These are phyloP conservation scores for Urocolius indicus DNA, from an alignment of 2,113 vertebrate species.

Conservation along the genomic window DNA sequence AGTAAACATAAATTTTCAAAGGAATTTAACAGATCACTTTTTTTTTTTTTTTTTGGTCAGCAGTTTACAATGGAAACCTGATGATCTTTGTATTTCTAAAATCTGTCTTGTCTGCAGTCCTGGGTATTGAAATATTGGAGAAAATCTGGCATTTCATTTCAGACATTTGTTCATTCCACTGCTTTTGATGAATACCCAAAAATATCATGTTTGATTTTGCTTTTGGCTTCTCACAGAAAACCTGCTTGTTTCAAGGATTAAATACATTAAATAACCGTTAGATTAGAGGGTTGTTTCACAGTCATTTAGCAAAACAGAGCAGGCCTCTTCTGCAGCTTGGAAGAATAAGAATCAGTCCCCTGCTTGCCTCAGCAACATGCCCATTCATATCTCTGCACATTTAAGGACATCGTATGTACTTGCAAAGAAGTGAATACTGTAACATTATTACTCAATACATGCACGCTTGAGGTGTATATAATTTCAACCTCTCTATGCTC, in stretches of 20 bases:
- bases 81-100: neutral
- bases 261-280: constrained; percentile 16
- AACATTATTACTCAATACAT: neutral
- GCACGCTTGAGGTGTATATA: neutral
- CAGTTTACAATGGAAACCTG: neutral
- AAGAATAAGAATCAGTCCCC: neutral
- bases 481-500: neutral
- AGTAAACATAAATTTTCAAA: neutral
- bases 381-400: neutral
- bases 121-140: constrained; percentile 6
- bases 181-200: neutral
- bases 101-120: neutral
- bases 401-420: neutral
- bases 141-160: neutral
- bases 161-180: neutral
- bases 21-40: neutral
- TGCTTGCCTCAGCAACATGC: neutral
- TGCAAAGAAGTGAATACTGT: neutral
- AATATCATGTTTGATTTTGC: neutral
- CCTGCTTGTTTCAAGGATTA: neutral
- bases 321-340: neutral
- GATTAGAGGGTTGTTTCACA: neutral
- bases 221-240: constrained; percentile 11
- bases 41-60: neutral
- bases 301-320: neutral